Base-by-base conservation (phyloP, 2,113 vertebrate genomes). In the Calyptomena viridis region DNA sequence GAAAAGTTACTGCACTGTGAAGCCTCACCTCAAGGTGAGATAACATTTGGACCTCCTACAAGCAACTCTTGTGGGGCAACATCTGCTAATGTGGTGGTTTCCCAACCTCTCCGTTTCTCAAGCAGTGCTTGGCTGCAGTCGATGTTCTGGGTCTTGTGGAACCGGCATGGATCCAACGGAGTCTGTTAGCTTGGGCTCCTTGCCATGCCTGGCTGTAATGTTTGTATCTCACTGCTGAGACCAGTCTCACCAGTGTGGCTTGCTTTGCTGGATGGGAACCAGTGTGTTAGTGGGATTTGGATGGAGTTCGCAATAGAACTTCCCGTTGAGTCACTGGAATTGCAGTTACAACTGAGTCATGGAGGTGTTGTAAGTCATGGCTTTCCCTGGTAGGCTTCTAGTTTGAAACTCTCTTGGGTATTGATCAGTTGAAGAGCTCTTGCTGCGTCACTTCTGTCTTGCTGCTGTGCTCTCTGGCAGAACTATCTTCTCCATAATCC, bases 21-120 rank as follows among this genome's bases (percentile, higher is more conserved):
- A 93, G 87, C 58, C 37, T 87, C 79, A 87, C 95, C 92, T 96
- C 82, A 87, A 97, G 68, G 89, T 81, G 80, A 94, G 93, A 96
- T 96, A 95, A 93, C 91, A 60, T 68, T 96, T 75, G 96, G 91
- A 90, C 96, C 96, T 97, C 94, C 94, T 96, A 93, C 72, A 67
- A 90, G 89, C 83, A 78, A 20, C 83, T 71, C 93, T 84, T 89
- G 93, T 81, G 93, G 83, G 93, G 94, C 91, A 95, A 87, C 93
- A 94, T 95, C 92, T 94, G 83, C 94, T 93, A 95, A 93, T 92
- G 91, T 74, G 84, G 91, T 95, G 94, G 96, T 97, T 97, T 97
- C 92, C 94, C 93, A 95, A 84, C 80, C 80, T 58, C 83, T 58
- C 35, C 30, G 73, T 95, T 96, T 97, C 96, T 96, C 95, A 94